phyloP scores from a whole-genome alignment of 2,113 vertebrate species.

The Zapornia atra region DNA sequence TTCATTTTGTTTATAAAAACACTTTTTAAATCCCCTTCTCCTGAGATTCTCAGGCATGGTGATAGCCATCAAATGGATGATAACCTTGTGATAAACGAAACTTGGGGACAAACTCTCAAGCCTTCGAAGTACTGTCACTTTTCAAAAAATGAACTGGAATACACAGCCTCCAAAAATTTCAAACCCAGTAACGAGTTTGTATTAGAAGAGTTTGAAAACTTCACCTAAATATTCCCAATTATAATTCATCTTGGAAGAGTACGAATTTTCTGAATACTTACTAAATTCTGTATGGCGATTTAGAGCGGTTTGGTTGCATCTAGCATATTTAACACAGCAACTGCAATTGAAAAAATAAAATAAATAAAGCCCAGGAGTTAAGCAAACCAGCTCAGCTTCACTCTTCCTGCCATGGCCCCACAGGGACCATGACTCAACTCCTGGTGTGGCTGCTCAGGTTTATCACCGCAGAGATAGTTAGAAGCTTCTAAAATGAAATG shows the following conservation, averaged over 20 bases:
- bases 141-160: not conserved
- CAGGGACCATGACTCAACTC: not conserved
- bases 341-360: not conserved
- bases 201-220: not conserved
- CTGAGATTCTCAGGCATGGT: constrained; percentile 39
- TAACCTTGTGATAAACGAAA: constrained; percentile 61
- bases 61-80: constrained; percentile 51
- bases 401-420: constrained; percentile 1
- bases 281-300: constrained; percentile 6
- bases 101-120: constrained; percentile 9
- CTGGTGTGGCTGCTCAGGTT: constrained; percentile 1
- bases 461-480: not conserved
- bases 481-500: constrained; percentile 28
- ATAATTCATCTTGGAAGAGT: not conserved
- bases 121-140: not conserved
- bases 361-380: not conserved
- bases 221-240: not conserved
- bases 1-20: constrained; percentile 62
- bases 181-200: not conserved
- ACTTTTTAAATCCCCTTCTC: constrained; percentile 42
- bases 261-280: not conserved
- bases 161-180: not conserved
- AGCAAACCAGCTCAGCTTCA: constrained; percentile 7
- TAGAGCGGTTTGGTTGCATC: not conserved
- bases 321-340: not conserved